Conservation (phyloP, 2,797 vertebrate genomes). For the Fistularia commersonii region DNA sequence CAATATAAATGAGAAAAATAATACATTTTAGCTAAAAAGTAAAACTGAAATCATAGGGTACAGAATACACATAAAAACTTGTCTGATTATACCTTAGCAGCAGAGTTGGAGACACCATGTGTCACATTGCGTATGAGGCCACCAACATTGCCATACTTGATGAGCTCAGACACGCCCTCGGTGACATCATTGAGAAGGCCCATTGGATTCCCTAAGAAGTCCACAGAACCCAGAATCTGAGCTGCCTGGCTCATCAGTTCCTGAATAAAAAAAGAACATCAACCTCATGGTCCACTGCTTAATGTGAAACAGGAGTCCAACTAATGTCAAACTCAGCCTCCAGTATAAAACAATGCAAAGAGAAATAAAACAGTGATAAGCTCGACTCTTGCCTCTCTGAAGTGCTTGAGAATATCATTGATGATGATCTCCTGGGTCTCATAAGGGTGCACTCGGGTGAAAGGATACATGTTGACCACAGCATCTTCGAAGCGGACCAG, state of each 20-base stretch:
- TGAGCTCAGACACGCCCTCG: slow-evolving; percentile 90
- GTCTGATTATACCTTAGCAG: slow-evolving; percentile 86
- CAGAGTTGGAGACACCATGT: slow-evolving; percentile 96
- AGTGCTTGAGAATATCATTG: slow-evolving; percentile 95
- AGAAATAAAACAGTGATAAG: not conserved
- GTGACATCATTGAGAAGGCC: slow-evolving; percentile 91
- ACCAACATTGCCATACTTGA: slow-evolving; percentile 94
- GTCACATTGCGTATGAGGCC: slow-evolving; percentile 96
- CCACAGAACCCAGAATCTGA: slow-evolving; percentile 94
- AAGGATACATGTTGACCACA: slow-evolving; percentile 94
- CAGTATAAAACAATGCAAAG: not conserved
- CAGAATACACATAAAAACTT: too few species aligned
- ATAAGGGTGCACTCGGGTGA: slow-evolving; percentile 93
- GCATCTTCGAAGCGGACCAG: slow-evolving; percentile 95
- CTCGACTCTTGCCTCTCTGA: slow-evolving; percentile 83
- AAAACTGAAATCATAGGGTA: not conserved
- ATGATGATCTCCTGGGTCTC: slow-evolving; percentile 97
- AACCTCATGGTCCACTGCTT: not conserved
- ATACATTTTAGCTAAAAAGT: not conserved
- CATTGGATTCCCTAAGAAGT: slow-evolving; percentile 98
- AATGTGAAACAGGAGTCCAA: not conserved
- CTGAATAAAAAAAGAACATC: slow-evolving; percentile 51
- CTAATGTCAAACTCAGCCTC: too few species aligned
- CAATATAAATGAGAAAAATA: not conserved
- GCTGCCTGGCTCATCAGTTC: slow-evolving; percentile 95